Base-by-base conservation (phyloP, 1,140 invertebrate species). In the Phortica variegata region DNA sequence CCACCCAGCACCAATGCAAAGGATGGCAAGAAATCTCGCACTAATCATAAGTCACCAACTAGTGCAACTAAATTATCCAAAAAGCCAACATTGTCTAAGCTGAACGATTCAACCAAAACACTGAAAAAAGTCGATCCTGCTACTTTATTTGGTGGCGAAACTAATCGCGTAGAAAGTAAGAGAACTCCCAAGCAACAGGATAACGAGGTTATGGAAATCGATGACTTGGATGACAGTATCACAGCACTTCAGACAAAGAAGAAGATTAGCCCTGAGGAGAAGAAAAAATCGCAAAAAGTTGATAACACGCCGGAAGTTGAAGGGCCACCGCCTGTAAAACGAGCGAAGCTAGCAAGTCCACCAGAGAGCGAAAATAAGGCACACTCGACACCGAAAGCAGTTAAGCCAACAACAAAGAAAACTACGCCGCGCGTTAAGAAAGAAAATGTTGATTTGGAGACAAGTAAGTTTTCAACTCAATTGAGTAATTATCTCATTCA, bases 71-170 rank as follows among this genome's bases (percentile, higher is more conserved):
- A 34, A 10, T 8, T 20, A 2, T n/a, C 26, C 5, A 66, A 65
- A n/a, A 73, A 73, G 23, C 56, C 57, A 2, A 32, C 56, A 12
- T 42, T 73, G 2, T 52, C 60, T 2, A 73, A 70, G 47, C 41
- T 73, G 0, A 70, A 68, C 31, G 43, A 58, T 18, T 9, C n/a
- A 12, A 5, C 34, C 34, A 38, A 58, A 52, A 32, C 21, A 5
- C 37, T 61, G 1, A 52, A 54, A 4, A 49, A 54, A 23, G 63
- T 73, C 9, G 53, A 74, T 57, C 70, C 70, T 5, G 44, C 42
- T 3, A 43, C 57, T 2, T 33, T 74, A 1, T 74, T 74, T 47
- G 70, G 71, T 12, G 71, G 70, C 0, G 66, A 74, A 51, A 59
- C 71, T n/a, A 59, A 56, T 12, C 59, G 71, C 1, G 39, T 68